These are phyloP conservation scores for Polyodon spathula DNA, from an alignment of 2,113 vertebrate species.

Conservation along the genomic window DNA sequence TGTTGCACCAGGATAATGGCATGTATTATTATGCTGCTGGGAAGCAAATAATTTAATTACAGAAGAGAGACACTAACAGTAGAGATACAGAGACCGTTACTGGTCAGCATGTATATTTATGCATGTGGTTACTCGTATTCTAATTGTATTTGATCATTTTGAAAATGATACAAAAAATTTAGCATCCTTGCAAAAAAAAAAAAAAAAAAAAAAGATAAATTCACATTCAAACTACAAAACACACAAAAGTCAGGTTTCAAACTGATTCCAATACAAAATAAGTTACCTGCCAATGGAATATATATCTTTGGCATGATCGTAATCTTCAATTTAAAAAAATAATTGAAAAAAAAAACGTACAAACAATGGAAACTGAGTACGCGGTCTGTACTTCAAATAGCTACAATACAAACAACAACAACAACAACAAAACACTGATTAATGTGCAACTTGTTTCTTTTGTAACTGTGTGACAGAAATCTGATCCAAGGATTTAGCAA, in stretches of 20 bases:
- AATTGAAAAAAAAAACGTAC: slow-evolving; percentile 19
- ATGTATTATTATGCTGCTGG: too few species aligned
- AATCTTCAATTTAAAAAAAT: slow-evolving; percentile 7
- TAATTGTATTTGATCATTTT: too few species aligned
- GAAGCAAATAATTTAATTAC: too few species aligned
- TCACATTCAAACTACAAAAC: background rate
- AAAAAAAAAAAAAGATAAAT: slow-evolving; percentile 1
- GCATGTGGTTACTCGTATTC: too few species aligned
- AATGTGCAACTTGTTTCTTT: slow-evolving; percentile 2
- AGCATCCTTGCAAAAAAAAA: background rate
- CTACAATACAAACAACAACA: background rate
- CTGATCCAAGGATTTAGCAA: too few species aligned
- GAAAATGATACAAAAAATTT: too few species aligned
- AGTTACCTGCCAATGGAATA: slow-evolving; percentile 23
- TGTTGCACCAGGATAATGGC: too few species aligned
- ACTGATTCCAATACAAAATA: slow-evolving; percentile 18
- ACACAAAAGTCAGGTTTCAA: background rate
- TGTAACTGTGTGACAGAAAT: too few species aligned
- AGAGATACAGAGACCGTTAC: too few species aligned
- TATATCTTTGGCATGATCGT: slow-evolving; percentile 11
- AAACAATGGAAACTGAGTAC: slow-evolving; percentile 2
- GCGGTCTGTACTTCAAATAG: background rate
- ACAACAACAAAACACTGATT: background rate
- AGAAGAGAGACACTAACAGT: too few species aligned
- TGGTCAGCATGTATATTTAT: too few species aligned